Conservation (phyloP, 2,888 invertebrate genomes). For the Endotricha flammealis region DNA sequence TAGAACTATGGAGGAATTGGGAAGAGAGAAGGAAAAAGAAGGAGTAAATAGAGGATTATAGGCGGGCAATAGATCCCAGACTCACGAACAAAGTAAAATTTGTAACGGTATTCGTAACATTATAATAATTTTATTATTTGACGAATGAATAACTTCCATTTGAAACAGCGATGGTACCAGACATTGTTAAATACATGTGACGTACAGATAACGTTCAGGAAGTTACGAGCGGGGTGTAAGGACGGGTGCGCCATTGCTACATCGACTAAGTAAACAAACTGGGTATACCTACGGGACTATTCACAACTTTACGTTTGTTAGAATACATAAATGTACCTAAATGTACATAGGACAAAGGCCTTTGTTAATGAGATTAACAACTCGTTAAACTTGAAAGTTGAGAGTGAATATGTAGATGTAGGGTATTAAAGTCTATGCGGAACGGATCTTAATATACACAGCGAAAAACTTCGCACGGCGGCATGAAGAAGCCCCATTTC, state of each 20-base stretch:
- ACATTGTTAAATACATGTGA: constrained; percentile 6
- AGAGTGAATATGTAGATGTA: background rate
- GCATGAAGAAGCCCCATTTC: too few species aligned
- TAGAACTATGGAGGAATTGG: too few species aligned
- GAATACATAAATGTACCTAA: background rate
- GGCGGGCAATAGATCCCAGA: too few species aligned
- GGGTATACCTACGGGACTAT: background rate
- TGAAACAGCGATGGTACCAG: constrained; percentile 6
- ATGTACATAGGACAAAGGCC: constrained; percentile 2
- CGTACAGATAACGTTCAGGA: constrained; percentile 5
- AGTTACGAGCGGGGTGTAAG: constrained; percentile 5
- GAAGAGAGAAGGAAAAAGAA: too few species aligned
- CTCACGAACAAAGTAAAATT: too few species aligned
- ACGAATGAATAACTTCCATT: constrained; percentile 4
- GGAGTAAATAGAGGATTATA: too few species aligned
- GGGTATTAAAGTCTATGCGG: too few species aligned
- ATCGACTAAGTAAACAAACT: constrained; percentile 8
- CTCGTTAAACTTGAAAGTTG: constrained; percentile 4
- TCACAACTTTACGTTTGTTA: constrained; percentile 4
- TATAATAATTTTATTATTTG: constrained; percentile 8
- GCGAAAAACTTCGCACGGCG: too few species aligned
- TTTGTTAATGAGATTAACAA: constrained; percentile 4
- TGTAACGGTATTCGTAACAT: too few species aligned
- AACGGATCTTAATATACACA: too few species aligned
- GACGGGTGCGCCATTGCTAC: constrained; percentile 1